These are phyloP conservation scores for Erebia ligea DNA, from an alignment of 2,888 invertebrate genomes.

Conservation along the genomic window DNA sequence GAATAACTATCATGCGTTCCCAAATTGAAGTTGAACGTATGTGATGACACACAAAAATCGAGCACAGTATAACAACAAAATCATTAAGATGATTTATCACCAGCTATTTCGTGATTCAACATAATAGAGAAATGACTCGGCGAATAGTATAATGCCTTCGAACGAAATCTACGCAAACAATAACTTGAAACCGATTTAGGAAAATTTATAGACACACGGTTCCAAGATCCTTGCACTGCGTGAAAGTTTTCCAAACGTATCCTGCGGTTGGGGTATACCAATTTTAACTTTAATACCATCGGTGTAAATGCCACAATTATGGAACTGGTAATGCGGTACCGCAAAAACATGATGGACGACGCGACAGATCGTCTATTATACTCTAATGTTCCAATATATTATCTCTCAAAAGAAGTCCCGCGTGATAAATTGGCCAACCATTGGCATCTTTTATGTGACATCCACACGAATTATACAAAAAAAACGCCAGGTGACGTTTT, in stretches of 20 bases:
- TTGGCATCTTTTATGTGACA: slow-evolving; percentile 55
- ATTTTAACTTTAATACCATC: slow-evolving; percentile 7
- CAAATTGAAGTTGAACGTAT: slow-evolving; percentile 19
- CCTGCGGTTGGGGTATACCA: background rate
- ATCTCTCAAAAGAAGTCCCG: slow-evolving; percentile 68
- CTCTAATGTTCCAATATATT: slow-evolving; percentile 79
- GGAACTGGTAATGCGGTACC: slow-evolving; percentile 40
- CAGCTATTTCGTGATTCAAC: slow-evolving; percentile 39
- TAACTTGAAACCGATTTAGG: slow-evolving; percentile 56
- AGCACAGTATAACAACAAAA: slow-evolving; percentile 30
- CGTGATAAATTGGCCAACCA: slow-evolving; percentile 68
- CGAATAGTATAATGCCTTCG: slow-evolving; percentile 52
- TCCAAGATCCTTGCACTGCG: slow-evolving; percentile 47
- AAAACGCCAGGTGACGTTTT: slow-evolving; percentile 63
- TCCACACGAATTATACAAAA: slow-evolving; percentile 30
- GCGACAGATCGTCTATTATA: slow-evolving; percentile 73
- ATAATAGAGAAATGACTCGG: slow-evolving; percentile 47
- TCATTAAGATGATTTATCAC: slow-evolving; percentile 41
- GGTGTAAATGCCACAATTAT: slow-evolving; percentile 12
- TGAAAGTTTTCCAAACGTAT: slow-evolving; percentile 42
- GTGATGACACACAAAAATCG: slow-evolving; percentile 29
- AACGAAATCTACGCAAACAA: slow-evolving; percentile 56
- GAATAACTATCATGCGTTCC: slow-evolving; percentile 6
- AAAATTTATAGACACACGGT: slow-evolving; percentile 61
- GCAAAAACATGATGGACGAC: slow-evolving; percentile 74